phyloP scores from a whole-genome alignment of 2,888 invertebrate species.

The Oxycera nigricornis region DNA sequence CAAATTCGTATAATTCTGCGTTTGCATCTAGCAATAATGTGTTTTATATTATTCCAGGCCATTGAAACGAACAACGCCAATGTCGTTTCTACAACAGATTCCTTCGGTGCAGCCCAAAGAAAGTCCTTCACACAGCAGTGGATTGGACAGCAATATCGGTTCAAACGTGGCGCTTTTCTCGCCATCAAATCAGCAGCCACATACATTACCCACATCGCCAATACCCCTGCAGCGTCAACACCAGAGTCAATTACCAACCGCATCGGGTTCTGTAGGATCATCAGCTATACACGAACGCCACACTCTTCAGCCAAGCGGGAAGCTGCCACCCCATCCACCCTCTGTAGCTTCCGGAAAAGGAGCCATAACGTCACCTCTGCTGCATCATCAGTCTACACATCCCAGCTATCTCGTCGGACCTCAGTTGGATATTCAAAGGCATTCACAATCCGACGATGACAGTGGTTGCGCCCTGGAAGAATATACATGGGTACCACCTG shows the following conservation, averaged over 20 bases:
- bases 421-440: slow-evolving; percentile 76
- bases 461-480: slow-evolving; percentile 98
- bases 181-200: slow-evolving; percentile 44
- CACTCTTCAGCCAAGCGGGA: slow-evolving; percentile 45
- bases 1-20: too few species aligned
- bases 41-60: slow-evolving; percentile 44
- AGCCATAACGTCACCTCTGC: slow-evolving; percentile 59
- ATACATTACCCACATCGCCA: slow-evolving; percentile 59
- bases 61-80: slow-evolving; percentile 48
- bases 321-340: slow-evolving; percentile 44
- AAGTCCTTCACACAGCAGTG: slow-evolving; percentile 35
- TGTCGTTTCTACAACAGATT: slow-evolving; percentile 48
- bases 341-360: slow-evolving; percentile 32
- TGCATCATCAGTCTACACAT: slow-evolving; percentile 56
- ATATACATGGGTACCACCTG: slow-evolving; percentile 98
- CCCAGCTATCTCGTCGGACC: slow-evolving; percentile 58
- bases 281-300: neutral
- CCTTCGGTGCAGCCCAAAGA: slow-evolving; percentile 47
- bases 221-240: slow-evolving; percentile 58
- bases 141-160: neutral
- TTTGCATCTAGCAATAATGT: too few species aligned
- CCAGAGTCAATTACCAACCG: slow-evolving; percentile 44
- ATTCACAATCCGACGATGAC: slow-evolving; percentile 96
- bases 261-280: slow-evolving; percentile 33
- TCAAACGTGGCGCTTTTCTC: slow-evolving; percentile 56